Base-by-base conservation (phyloP, 1,140 invertebrate species). In the Drosophila quadrilineata region DNA sequence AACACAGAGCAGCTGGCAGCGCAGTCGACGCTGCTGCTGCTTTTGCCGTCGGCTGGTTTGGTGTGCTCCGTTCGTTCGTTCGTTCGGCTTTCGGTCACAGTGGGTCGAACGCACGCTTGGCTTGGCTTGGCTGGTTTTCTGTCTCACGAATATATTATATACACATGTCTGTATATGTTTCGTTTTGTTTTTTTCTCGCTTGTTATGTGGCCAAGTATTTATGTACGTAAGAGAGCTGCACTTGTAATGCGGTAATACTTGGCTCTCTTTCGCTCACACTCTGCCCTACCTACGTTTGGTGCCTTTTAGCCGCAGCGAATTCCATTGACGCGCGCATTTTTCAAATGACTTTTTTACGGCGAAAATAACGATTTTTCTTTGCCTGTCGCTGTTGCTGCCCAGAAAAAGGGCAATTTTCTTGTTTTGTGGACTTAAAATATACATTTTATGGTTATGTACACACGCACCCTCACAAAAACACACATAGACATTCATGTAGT, bases 321-420 rank as follows among this genome's bases (percentile, higher is more conserved):
- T 77, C 76, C 60, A 73, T 74, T 77, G 71, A 71, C 74, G 79
- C 79, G 79, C 79, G 79, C 80, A 85, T 74, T 84, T 80, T 85
- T 85, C 62, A 85, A 85, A 84, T 79, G 71, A 26, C 57, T 79
- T 73, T 82, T 84, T 85, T 84, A 86, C 75, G 75, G 80, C 79
- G 80, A 79, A 85, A 85, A 71, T 85, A 85, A 85, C 75, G 80
- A 85, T 85, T 85, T 85, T 85, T 82, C 60, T 65, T 56, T 35
- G 74, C 53, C n/a, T n/a, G n/a, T n/a, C 41, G 58, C 54, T 43
- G 21, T 17, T 38, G 52, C 40, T 52, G 22, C 16, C 33, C 53
- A 57, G 40, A 22, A 54, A 54, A 54, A 54, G 36, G 49, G 60
- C 52, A 21, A 43, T 63, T 68, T 63, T 63, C 59, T 56, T 69